phyloP scores from a whole-genome alignment of 2,113 vertebrate species.

The Sorex fumeus region DNA sequence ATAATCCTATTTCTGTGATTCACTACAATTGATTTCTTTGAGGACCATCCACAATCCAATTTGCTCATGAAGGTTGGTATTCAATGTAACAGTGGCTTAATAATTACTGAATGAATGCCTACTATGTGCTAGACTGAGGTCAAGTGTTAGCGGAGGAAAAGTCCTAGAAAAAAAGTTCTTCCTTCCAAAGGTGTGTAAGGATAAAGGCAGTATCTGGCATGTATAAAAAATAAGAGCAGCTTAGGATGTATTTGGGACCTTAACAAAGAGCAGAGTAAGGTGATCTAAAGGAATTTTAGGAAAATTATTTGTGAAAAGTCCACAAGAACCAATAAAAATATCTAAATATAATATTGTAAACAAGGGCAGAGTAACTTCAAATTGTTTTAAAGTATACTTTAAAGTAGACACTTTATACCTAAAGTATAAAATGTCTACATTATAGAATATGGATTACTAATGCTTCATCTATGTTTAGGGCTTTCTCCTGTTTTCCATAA shows the following conservation, averaged over 20 bases:
- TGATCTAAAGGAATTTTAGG: neutral
- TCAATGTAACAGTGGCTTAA: neutral
- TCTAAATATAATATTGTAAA: neutral
- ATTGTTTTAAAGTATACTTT: neutral
- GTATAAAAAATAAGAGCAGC: neutral
- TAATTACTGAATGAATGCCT: slow-evolving; percentile 8
- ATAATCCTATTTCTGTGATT: slow-evolving; percentile 62
- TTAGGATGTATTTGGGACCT: neutral
- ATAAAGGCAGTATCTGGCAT: neutral
- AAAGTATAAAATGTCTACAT: neutral
- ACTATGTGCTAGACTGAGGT: neutral
- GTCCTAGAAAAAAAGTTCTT: neutral
- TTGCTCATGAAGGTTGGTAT: neutral
- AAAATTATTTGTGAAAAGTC: neutral
- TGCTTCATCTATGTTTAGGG: neutral
- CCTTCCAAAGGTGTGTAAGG: neutral
- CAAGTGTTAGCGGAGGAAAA: neutral
- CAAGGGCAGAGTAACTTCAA: neutral
- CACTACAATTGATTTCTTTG: slow-evolving; percentile 42
- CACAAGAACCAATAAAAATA: neutral
- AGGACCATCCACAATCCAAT: neutral
- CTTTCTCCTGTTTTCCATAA: neutral
- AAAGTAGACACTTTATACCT: too few species aligned
- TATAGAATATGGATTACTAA: neutral
- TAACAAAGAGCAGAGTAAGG: neutral